Percentiles rank a stretch among this genome's conserved stretches.
These are phyloP conservation scores for Penaeus japonicus DNA, from an alignment of 1,140 invertebrate species.

Conservation along the genomic window DNA sequence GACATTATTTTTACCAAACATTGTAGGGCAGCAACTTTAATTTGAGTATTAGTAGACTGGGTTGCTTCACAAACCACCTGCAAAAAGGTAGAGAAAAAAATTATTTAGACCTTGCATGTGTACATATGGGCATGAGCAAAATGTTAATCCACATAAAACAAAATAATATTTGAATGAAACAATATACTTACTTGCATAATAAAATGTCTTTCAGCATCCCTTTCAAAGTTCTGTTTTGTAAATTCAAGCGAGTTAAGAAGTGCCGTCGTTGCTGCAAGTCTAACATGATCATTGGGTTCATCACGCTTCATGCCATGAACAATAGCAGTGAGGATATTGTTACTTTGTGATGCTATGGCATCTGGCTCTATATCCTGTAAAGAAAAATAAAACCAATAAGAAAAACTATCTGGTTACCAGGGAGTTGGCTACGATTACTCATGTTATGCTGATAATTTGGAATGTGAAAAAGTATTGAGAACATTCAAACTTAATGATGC, in stretches of 20 bases:
- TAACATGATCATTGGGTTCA: constrained; percentile 82
- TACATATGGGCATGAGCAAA: not conserved
- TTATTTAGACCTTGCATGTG: not conserved
- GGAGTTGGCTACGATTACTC: too few species aligned
- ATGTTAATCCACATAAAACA: not conserved
- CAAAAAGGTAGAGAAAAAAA: not conserved
- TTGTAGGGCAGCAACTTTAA: constrained; percentile 94
- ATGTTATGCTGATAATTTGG: too few species aligned
- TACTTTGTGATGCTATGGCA: constrained; percentile 88
- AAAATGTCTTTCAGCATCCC: constrained; percentile 95
- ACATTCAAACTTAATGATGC: too few species aligned
- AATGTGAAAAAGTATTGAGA: too few species aligned
- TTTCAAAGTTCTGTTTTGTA: constrained; percentile 97
- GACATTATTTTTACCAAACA: constrained; percentile 99
- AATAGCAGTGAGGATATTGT: constrained; percentile 97
- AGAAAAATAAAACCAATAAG: constrained; percentile 7
- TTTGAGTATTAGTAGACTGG: constrained; percentile 80
- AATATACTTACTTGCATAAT: constrained; percentile 91
- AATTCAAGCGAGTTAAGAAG: constrained; percentile 99
- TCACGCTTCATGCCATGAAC: constrained; percentile 95
- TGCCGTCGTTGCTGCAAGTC: constrained; percentile 94
- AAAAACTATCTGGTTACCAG: too few species aligned
- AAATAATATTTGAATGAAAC: not conserved
- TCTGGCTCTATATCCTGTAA: constrained; percentile 77
- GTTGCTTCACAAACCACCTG: constrained; percentile 80